Evolutionary conservation across 2,113 vertebrate genomes (phyloP).

Genomic region (Madoqua kirkii): DNA sequence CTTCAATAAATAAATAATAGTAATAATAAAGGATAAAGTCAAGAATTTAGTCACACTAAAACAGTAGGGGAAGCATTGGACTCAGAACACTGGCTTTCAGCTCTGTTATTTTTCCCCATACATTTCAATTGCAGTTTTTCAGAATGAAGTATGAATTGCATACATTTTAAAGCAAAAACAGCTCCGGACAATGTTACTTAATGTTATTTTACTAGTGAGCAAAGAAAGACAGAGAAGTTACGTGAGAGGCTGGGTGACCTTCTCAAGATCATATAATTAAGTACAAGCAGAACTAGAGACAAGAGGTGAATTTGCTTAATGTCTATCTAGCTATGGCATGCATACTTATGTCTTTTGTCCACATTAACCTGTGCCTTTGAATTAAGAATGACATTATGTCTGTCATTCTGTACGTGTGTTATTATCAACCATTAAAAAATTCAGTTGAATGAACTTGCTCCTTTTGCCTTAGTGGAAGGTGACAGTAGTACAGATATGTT

Average conservation of each 20-base stretch:
- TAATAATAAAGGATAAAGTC: background rate
- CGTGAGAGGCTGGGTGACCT: background rate
- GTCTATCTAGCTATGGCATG: background rate
- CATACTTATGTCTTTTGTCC: background rate
- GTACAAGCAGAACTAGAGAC: background rate
- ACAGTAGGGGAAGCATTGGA: background rate
- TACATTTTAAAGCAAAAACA: background rate
- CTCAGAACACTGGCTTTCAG: background rate
- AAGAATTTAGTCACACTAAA: background rate
- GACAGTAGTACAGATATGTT: background rate
- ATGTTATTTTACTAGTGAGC: background rate
- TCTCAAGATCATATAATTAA: background rate
- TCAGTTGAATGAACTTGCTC: background rate
- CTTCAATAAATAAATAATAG: background rate
- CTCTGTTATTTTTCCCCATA: background rate
- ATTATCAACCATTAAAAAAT: background rate
- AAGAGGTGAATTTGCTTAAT: background rate
- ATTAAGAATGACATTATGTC: background rate
- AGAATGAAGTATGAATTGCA: background rate
- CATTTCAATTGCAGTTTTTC: background rate
- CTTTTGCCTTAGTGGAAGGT: background rate
- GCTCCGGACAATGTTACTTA: background rate
- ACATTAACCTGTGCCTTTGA: background rate
- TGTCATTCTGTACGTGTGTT: background rate
- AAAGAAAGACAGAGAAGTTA: background rate